Conservation (phyloP, 2,797 vertebrate species). For the Coracias cyanogaster region DNA sequence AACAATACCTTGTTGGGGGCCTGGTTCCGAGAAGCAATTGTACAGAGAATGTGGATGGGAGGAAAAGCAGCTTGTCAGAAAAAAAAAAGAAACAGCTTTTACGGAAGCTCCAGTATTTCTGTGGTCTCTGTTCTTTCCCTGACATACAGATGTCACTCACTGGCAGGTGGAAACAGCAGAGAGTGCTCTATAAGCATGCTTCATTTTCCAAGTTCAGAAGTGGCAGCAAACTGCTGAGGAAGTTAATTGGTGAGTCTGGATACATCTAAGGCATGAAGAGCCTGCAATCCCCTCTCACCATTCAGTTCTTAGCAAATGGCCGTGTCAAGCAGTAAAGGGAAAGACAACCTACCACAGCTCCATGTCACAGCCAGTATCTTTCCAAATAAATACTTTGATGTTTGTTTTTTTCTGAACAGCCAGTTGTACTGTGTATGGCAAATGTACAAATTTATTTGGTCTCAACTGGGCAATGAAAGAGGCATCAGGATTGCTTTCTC, state of each 20-base stretch:
- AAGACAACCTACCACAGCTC: not conserved
- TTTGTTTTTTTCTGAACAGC: not conserved
- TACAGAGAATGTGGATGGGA: not conserved
- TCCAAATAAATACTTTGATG: not conserved
- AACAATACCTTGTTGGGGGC: slow-evolving; percentile 56
- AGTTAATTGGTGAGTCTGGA: not conserved
- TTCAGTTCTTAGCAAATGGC: not conserved
- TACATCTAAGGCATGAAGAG: not conserved
- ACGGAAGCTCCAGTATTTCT: slow-evolving; percentile 11
- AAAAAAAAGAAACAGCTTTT: not conserved
- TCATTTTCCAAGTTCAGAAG: not conserved
- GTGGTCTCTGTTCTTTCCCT: not conserved
- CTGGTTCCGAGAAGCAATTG: slow-evolving; percentile 26
- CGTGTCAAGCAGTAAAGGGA: not conserved
- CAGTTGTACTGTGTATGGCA: not conserved
- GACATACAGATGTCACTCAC: not conserved
- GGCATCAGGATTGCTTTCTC: not conserved
- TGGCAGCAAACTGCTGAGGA: not conserved
- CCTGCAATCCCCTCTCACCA: not conserved
- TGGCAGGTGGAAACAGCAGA: slow-evolving; percentile 4
- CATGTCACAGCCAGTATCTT: not conserved
- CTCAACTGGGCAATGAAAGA: not conserved
- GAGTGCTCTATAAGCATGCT: not conserved
- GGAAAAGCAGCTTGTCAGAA: slow-evolving; percentile 22
- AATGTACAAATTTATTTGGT: not conserved